Conservation (phyloP, 2,797 vertebrate genomes). For the Sandelia bainsii region DNA sequence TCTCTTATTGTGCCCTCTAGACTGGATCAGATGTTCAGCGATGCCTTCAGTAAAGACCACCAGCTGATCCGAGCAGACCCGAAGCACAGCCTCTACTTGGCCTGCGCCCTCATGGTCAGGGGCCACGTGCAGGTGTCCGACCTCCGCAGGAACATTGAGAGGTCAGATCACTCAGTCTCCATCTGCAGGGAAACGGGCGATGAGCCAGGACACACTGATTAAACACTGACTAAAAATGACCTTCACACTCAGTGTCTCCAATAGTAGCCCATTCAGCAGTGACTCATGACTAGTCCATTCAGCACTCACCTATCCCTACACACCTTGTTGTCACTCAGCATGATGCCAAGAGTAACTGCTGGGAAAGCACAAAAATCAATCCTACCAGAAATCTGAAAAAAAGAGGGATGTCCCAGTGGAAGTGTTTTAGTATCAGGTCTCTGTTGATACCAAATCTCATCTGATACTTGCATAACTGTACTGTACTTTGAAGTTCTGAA, state of each 20-base stretch:
- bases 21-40: conserved; percentile 98
- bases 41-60: conserved; percentile 95
- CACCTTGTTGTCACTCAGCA: conserved; percentile 34
- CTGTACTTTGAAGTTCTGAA: no score
- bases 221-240: conserved; percentile 32
- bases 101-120: conserved; percentile 94
- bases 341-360: conserved; percentile 41
- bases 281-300: conserved; percentile 59
- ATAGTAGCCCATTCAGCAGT: conserved; percentile 51
- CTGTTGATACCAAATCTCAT: no score
- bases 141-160: conserved; percentile 96
- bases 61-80: conserved; percentile 94
- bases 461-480: no score
- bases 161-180: conserved; percentile 76
- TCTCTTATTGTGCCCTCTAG: conserved; percentile 68
- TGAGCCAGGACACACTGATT: no score
- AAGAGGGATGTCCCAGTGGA: no score
- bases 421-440: no score
- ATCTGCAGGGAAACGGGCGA: neutral
- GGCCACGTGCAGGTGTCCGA: conserved; percentile 96
- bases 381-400: no score
- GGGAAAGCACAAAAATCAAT: conserved; percentile 16
- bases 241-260: conserved; percentile 19
- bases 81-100: conserved; percentile 91
- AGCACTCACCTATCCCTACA: conserved; percentile 19